Conservation (phyloP, 1,140 invertebrate genomes). For the Cardiocondyla obscurior region DNA sequence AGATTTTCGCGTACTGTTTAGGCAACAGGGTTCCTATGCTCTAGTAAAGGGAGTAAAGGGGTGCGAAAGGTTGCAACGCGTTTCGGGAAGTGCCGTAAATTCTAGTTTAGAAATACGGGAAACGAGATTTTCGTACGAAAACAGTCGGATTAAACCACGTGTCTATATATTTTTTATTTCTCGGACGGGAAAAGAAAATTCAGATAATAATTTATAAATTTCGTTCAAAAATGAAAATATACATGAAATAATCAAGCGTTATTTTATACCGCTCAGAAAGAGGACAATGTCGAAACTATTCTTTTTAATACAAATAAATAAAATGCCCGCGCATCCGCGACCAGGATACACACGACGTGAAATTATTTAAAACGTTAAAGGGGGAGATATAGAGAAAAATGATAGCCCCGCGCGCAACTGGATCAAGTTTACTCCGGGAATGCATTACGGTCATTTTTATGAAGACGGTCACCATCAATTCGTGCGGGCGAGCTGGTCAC, state of each 20-base stretch:
- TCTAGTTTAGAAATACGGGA: not conserved
- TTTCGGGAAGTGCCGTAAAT: not conserved
- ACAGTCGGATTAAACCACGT: not conserved
- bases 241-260: not conserved
- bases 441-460: conserved; percentile 72
- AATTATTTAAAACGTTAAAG: conserved; percentile 1
- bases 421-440: conserved; percentile 59
- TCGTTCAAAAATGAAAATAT: not conserved
- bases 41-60: conserved; percentile 7
- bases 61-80: not conserved
- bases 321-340: not conserved
- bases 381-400: conserved; percentile 16
- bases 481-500: conserved; percentile 60
- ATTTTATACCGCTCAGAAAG: not conserved
- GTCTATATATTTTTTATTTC: not conserved
- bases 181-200: not conserved
- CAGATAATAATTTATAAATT: not conserved
- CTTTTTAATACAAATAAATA: not conserved
- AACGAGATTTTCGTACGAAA: not conserved
- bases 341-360: not conserved
- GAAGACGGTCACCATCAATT: conserved; percentile 72
- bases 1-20: conserved; percentile 17
- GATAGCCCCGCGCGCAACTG: not conserved
- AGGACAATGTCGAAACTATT: not conserved
- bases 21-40: conserved; percentile 9